phyloP scores from a whole-genome alignment of 2,113 vertebrate genomes.

The Dipodomys stephensi region DNA sequence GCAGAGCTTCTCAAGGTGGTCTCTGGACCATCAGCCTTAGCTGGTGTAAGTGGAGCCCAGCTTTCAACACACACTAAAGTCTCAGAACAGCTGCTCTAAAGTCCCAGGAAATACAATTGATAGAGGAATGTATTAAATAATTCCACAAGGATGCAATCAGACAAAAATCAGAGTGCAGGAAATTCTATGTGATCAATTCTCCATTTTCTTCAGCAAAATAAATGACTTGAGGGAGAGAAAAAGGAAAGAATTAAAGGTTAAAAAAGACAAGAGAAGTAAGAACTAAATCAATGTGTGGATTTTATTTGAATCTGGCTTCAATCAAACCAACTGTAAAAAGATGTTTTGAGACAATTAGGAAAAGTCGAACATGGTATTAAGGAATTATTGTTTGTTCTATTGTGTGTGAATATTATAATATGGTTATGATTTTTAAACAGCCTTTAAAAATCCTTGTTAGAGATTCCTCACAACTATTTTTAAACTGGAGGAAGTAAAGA shows the following conservation, averaged over 20 bases:
- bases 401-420: conserved; percentile 50
- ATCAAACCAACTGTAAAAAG: conserved; percentile 55
- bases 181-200: conserved; percentile 13
- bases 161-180: background rate
- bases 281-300: conserved; percentile 1
- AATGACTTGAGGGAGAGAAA: background rate
- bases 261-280: conserved; percentile 26
- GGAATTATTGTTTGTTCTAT: conserved; percentile 67
- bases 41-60: too few relatives aligned
- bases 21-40: background rate
- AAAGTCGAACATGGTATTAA: conserved; percentile 64
- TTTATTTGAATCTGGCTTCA: conserved; percentile 36
- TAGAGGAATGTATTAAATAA: background rate
- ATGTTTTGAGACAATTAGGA: conserved; percentile 61
- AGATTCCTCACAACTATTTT: conserved; percentile 33
- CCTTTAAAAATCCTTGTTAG: background rate
- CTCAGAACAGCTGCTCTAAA: background rate
- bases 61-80: background rate
- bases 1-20: background rate
- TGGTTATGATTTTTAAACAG: conserved; percentile 45
- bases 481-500: conserved; percentile 25
- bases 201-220: conserved; percentile 51
- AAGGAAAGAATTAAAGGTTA: conserved; percentile 37
- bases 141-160: background rate
- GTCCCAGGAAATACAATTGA: background rate